phyloP scores from a whole-genome alignment of 2,113 vertebrate genomes.

The Podiceps cristatus region DNA sequence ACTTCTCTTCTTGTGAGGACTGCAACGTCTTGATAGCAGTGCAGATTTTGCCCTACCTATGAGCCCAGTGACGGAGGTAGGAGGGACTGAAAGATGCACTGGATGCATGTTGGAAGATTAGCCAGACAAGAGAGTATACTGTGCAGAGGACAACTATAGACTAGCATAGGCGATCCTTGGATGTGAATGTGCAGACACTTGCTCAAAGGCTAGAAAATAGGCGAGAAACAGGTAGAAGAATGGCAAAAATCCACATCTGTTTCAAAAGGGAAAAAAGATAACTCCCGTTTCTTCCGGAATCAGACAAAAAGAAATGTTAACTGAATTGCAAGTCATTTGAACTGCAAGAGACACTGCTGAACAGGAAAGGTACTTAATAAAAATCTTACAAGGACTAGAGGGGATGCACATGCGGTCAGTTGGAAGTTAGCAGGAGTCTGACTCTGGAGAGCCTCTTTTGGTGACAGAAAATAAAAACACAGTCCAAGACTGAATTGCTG shows the following conservation, averaged over 20 bases:
- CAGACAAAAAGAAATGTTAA: neutral
- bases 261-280: neutral
- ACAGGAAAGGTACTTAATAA: neutral
- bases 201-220: neutral
- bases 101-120: neutral
- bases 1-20: neutral
- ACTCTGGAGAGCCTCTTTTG: neutral
- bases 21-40: neutral
- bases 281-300: neutral
- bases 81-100: neutral
- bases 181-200: neutral
- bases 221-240: neutral
- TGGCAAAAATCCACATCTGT: neutral
- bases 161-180: rapidly evolving
- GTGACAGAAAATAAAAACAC: neutral
- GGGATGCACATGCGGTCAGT: neutral
- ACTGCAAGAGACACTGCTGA: neutral
- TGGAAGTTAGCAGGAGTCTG: neutral
- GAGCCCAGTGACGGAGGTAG: neutral
- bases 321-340: neutral
- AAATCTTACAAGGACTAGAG: neutral
- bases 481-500: neutral
- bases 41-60: neutral
- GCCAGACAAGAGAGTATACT: neutral
- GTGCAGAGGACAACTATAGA: neutral